These are phyloP conservation scores for Hyles euphorbiae DNA, from an alignment of 1,140 invertebrate species.

Conservation along the genomic window DNA sequence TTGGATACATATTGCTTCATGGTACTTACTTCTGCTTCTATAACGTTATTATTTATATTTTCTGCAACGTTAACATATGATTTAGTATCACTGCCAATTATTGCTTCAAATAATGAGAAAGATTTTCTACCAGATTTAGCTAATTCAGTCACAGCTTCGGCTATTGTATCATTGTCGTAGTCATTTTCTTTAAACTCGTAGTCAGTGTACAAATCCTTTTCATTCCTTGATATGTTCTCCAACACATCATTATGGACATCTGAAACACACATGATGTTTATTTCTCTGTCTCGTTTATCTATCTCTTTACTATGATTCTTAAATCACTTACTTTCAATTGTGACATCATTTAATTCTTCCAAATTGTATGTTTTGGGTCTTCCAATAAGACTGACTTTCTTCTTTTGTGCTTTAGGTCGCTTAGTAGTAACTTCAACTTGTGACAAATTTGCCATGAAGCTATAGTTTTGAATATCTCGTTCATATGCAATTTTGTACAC, in stretches of 20 bases:
- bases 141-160: not conserved
- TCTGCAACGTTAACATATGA: not conserved
- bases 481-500: constrained; percentile 3
- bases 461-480: not conserved
- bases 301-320: constrained; percentile 4
- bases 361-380: constrained; percentile 52
- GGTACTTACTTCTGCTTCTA: not conserved
- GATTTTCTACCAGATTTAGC: not conserved
- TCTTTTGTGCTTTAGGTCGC: constrained; percentile 16
- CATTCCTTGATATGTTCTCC: constrained; percentile 17
- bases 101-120: not conserved
- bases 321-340: constrained; percentile 35
- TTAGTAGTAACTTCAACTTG: constrained; percentile 10
- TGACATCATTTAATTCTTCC: constrained; percentile 39
- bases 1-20: not conserved
- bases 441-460: not conserved
- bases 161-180: constrained; percentile 5
- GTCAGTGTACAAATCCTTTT: constrained; percentile 36
- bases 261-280: constrained; percentile 41
- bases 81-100: not conserved
- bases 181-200: constrained; percentile 28
- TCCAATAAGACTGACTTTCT: constrained; percentile 35
- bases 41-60: not conserved
- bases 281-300: not conserved
- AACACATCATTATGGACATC: constrained; percentile 30